Evolutionary conservation across 2,113 vertebrate genomes (phyloP).

Genomic region (Chaetorhynchus papuensis): DNA sequence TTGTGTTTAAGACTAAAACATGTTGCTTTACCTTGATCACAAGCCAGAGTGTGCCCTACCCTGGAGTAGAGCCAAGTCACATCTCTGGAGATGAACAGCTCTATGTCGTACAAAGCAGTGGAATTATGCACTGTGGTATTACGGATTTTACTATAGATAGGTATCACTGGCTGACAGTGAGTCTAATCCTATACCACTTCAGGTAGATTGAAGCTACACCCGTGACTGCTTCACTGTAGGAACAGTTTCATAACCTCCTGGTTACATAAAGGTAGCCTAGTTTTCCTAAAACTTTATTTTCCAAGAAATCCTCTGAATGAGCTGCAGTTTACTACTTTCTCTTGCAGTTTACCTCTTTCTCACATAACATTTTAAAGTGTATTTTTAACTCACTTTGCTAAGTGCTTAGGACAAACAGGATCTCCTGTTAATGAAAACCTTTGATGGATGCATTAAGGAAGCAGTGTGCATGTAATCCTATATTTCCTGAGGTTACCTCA

Average conservation of each 20-base stretch:
- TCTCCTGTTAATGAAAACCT: slow-evolving; percentile 22
- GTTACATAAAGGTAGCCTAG: neutral
- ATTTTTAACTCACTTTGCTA: slow-evolving; percentile 22
- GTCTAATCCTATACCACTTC: neutral
- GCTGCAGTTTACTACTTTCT: neutral
- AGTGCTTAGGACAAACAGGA: slow-evolving; percentile 30
- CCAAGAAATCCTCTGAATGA: neutral
- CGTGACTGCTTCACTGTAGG: neutral
- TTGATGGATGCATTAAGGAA: slow-evolving; percentile 54
- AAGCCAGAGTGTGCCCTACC: neutral
- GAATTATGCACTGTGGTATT: neutral
- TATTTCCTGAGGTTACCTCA: slow-evolving; percentile 49
- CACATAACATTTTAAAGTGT: neutral
- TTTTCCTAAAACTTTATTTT: slow-evolving; percentile 29
- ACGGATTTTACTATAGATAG: neutral
- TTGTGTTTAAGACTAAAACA: neutral
- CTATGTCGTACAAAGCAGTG: neutral
- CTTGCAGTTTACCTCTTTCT: neutral
- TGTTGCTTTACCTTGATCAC: neutral
- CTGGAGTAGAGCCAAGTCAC: neutral
- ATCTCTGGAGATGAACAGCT: neutral
- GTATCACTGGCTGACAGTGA: neutral
- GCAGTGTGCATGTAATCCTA: neutral
- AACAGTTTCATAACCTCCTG: neutral
- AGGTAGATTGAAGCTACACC: neutral